Base-by-base conservation (phyloP, 1,140 invertebrate genomes). In the Metaphire vulgaris region DNA sequence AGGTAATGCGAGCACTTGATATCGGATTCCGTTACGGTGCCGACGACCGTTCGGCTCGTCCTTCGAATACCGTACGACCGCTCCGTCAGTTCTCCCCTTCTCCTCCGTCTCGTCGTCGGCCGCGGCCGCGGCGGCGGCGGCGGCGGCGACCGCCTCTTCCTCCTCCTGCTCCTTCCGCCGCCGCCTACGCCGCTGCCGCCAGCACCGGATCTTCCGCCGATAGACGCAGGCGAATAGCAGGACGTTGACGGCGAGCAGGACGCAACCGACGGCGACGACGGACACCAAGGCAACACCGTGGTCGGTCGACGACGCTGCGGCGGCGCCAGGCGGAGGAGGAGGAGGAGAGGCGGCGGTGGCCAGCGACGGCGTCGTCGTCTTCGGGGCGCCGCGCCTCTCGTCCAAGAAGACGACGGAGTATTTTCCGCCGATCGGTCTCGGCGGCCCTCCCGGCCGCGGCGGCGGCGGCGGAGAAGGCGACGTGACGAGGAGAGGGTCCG, bases 211-310 rank as follows among this genome's bases (percentile, higher is more conserved):
- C 16, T 93, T 88, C 82, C 96, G 94, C 84, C 96, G 96, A 81
- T 95, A 97, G 0, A 97, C 93, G 1, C 94, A 94, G 34, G 93
- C 93, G 82, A 97, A 96, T 80, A 97, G 94, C 15, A 97, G 87
- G 0, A 96, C 92, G 83, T 97, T 97, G 2, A 97, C 86, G 78
- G 96, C 92, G 21, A 97, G 88, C 29, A 97, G 85, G 1, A 92
- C 93, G 80, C 93, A 95, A 0, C 95, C 95, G 74, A 97, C 95
- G 26, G 93, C 94, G 79, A 97, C 93, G 1, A 94, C 96, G 0
- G 96, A 92, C 83, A 92, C 93, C 1, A 96, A 85, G 0, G 93
- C 93, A 0, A 93, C 12, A 26, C 34, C 34, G 31, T 73, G 32
- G 72, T 73, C 41, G 41, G n/a, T n/a, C n/a, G n/a, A n/a, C n/a